Evolutionary conservation across 2,113 vertebrate genomes (phyloP).

Genomic region (Apteryx owenii): DNA sequence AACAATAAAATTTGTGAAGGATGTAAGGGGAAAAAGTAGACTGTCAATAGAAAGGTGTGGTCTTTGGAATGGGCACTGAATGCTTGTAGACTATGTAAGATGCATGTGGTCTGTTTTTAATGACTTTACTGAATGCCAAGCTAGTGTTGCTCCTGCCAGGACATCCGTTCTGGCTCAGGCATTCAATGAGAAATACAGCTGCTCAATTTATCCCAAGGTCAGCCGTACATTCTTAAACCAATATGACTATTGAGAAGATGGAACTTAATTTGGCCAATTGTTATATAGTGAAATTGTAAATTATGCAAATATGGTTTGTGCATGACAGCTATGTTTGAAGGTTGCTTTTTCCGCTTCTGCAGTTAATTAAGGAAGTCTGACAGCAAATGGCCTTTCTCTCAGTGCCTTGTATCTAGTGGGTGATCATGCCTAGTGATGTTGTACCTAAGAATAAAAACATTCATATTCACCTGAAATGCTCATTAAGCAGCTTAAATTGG

Average conservation of each 20-base stretch:
- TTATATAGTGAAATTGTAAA: neutral
- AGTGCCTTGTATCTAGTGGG: neutral
- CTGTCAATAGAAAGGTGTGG: neutral
- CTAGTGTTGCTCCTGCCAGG: neutral
- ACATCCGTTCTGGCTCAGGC: neutral
- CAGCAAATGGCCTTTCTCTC: neutral
- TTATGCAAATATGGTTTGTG: constrained; percentile 53
- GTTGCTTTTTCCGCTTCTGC: neutral
- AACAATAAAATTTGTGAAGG: neutral
- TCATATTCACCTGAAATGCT: constrained; percentile 22
- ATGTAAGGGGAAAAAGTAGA: neutral
- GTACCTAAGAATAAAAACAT: constrained; percentile 12
- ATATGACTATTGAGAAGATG: constrained; percentile 18
- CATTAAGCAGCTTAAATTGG: constrained; percentile 45
- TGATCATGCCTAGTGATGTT: constrained; percentile 8
- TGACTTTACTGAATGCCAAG: neutral
- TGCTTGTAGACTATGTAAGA: neutral
- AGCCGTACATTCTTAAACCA: neutral
- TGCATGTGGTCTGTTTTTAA: neutral
- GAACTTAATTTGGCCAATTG: neutral
- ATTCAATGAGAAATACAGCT: neutral
- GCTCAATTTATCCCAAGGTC: neutral
- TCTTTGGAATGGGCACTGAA: neutral
- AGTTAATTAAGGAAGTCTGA: constrained; percentile 7
- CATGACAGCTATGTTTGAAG: neutral